phyloP scores from a whole-genome alignment of 2,888 invertebrate genomes.

The Mystacides longicornis region DNA sequence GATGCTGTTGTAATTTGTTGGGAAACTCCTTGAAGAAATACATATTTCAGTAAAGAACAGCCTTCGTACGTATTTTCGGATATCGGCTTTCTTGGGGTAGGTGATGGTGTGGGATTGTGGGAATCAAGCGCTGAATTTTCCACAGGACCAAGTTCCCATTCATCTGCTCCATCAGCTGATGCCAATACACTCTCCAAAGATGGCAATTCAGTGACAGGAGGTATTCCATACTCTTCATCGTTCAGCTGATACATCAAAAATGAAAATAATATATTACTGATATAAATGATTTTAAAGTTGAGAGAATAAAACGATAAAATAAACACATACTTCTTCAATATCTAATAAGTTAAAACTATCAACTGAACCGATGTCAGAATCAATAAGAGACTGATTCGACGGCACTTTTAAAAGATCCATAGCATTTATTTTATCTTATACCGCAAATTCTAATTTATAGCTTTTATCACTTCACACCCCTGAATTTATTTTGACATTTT shows the following conservation, averaged over 20 bases:
- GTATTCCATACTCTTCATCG: constrained; percentile 74
- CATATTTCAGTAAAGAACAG: constrained; percentile 66
- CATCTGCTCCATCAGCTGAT: constrained; percentile 45
- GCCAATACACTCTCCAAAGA: constrained; percentile 77
- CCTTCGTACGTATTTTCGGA: constrained; percentile 38
- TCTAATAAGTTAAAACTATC: constrained; percentile 62
- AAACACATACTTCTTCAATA: constrained; percentile 55
- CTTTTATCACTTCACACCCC: constrained; percentile 2
- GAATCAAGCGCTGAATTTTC: constrained; percentile 29
- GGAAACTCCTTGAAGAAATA: constrained; percentile 80
- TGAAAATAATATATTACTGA: neutral
- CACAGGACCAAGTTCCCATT: constrained; percentile 11
- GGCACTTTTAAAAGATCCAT: constrained; percentile 21
- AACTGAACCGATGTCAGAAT: constrained; percentile 59
- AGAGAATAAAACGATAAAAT: neutral
- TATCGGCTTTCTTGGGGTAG: constrained; percentile 35
- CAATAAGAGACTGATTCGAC: constrained; percentile 47
- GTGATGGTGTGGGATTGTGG: constrained; percentile 33
- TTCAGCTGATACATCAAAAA: constrained; percentile 56
- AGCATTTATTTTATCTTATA: too few species aligned
- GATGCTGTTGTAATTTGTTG: constrained; percentile 81
- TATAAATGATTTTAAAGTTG: neutral
- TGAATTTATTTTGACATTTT: constrained; percentile 19
- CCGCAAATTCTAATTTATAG: neutral
- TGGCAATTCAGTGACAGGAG: constrained; percentile 65